Evolutionary conservation across 2,113 vertebrate species (phyloP), one percentile per base, ranked within the genome.

Genomic region (Mirounga angustirostris): DNA sequence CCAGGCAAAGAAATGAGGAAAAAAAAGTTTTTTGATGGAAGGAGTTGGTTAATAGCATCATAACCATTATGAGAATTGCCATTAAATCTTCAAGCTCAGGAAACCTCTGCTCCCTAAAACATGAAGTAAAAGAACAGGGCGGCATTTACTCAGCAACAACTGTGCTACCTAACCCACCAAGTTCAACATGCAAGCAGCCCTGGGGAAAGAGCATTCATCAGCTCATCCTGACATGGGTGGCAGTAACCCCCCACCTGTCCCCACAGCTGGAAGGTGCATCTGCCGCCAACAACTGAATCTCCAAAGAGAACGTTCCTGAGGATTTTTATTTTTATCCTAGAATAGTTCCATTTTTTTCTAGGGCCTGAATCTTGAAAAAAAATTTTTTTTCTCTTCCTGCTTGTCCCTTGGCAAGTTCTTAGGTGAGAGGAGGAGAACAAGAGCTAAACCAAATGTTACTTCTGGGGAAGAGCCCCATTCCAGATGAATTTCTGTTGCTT

Each of bases 351-450:
- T 24, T 73, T 97, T 84, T 95, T 79, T 26, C 85, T 86, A 80
- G 43, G 58, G 19, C 50, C 58, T 92, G 61, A 81, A 28, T 88
- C 71, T 73, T 85, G n/a, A 67, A 78, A 93, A 65, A 46, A 30
- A 58, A 11, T 1, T 63, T 43, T 83, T 83, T 93, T 82, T 97
- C 63, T 98, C 78, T 97, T 82, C 92, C 91, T 95, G 18, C 46
- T 97, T 26, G 11, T 95, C 93, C 97, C 95, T 56, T 84, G 94
- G 87, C 79, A 98, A 67, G 95, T 98, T 69, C 84, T 69, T 84
- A 74, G 88, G 59, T 85, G 80, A 86, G 71, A 93, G 69, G 89
- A 84, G 59, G 63, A 86, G 36, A 92, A 96, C 2, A n/a, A 96
- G 76, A 98, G 85, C 74, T 89, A 67, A 97, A 97, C 67, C 56